A percentile compares a stretch with the other conserved stretches of the same genome.
phyloP scores from a whole-genome alignment of 2,113 vertebrate genomes.

The Pluvianellus socialis region DNA sequence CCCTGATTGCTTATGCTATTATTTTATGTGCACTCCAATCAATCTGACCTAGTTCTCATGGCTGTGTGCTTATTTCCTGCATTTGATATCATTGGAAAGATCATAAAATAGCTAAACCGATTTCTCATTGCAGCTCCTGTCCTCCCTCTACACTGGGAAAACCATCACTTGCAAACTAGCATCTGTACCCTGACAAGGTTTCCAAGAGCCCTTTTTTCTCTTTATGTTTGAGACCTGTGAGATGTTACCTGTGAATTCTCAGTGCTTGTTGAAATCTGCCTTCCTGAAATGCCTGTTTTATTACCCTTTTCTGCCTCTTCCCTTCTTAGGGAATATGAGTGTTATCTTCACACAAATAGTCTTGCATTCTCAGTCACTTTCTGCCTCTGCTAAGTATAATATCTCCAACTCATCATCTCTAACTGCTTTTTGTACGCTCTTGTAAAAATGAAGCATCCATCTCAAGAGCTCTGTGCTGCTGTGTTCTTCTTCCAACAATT shows the following conservation, averaged over 20 bases:
- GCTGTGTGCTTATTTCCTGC: background rate
- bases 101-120: background rate
- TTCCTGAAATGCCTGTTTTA: background rate
- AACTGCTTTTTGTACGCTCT: background rate
- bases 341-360: background rate
- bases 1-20: background rate
- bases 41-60: background rate
- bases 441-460: background rate
- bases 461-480: background rate
- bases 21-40: background rate
- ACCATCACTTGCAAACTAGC: background rate
- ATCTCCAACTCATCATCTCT: background rate
- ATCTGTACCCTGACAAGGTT: background rate
- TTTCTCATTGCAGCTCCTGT: background rate
- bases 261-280: background rate
- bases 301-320: background rate
- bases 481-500: background rate
- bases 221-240: background rate
- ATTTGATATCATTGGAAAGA: background rate
- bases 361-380: background rate
- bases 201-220: background rate
- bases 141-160: background rate
- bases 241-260: background rate
- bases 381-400: background rate
- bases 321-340: background rate